phyloP scores from a whole-genome alignment of 2,113 vertebrate species.

The Dicentrarchus labrax region DNA sequence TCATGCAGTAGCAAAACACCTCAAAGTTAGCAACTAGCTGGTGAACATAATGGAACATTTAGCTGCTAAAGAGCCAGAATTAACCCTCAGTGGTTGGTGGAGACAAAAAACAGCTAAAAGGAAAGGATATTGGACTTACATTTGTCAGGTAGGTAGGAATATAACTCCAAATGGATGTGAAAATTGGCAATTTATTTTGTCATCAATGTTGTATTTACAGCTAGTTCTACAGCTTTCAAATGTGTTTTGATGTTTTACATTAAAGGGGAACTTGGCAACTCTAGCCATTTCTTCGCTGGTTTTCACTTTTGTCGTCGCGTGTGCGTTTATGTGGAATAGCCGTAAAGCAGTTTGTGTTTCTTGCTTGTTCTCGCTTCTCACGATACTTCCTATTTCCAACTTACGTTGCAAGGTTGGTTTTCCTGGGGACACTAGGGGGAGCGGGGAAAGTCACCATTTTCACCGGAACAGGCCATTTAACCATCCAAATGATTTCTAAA shows the following conservation, averaged over 20 bases:
- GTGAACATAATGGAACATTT: not conserved
- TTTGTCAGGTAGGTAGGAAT: not conserved
- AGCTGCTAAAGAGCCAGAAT: not conserved
- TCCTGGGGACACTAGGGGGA: no score
- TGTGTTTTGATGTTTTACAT: constrained; percentile 5
- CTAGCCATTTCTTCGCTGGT: no score
- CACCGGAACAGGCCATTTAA: no score
- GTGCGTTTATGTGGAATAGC: no score
- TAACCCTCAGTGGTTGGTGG: not conserved
- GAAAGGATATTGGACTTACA: not conserved
- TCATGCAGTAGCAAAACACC: not conserved
- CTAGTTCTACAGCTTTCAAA: not conserved
- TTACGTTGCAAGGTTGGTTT: no score
- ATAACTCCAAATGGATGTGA: not conserved
- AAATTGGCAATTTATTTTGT: not conserved
- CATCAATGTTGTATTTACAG: not conserved
- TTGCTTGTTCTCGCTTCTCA: no score
- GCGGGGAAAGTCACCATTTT: no score
- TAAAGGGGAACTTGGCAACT: no score
- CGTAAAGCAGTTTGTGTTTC: no score
- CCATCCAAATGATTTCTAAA: no score
- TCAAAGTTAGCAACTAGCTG: not conserved
- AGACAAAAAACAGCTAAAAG: not conserved
- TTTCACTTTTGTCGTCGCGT: no score
- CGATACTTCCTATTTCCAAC: no score